phyloP scores from a whole-genome alignment of 92 coral and sea anemone species.

The Siderastrea radians region DNA sequence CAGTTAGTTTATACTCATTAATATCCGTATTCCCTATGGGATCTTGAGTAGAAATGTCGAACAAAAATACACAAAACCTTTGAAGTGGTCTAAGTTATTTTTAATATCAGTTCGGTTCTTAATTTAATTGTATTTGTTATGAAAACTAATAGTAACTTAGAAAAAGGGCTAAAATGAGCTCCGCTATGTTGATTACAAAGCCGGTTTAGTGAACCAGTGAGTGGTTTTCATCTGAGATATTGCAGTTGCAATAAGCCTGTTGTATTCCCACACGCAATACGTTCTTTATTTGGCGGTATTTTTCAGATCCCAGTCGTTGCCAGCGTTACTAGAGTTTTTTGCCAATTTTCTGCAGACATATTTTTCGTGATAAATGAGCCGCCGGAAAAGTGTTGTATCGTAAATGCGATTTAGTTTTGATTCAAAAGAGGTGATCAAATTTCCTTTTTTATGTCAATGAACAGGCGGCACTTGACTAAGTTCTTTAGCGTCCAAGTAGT shows the following conservation, averaged over 20 bases:
- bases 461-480: not conserved
- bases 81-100: not conserved
- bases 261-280: not conserved
- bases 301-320: not conserved
- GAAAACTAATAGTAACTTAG: not conserved
- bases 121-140: not conserved
- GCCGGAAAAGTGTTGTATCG: not conserved
- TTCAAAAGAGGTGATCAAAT: not conserved
- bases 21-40: not conserved
- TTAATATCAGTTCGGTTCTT: not conserved
- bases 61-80: not conserved
- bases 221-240: too few relatives aligned
- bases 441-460: not conserved
- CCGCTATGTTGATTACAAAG: not conserved
- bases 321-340: not conserved
- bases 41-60: not conserved
- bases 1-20: not conserved
- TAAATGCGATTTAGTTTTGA: not conserved
- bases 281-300: not conserved
- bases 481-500: slow-evolving; percentile 16
- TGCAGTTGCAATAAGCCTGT: too few relatives aligned
- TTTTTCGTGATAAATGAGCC: not conserved
- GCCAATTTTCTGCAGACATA: not conserved
- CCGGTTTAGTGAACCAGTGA: too few relatives aligned
- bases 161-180: not conserved